Percentiles rank a stretch among this genome's conserved stretches.
phyloP scores from a whole-genome alignment of 1,140 invertebrate genomes.

The Zaprionus tsacasi region DNA sequence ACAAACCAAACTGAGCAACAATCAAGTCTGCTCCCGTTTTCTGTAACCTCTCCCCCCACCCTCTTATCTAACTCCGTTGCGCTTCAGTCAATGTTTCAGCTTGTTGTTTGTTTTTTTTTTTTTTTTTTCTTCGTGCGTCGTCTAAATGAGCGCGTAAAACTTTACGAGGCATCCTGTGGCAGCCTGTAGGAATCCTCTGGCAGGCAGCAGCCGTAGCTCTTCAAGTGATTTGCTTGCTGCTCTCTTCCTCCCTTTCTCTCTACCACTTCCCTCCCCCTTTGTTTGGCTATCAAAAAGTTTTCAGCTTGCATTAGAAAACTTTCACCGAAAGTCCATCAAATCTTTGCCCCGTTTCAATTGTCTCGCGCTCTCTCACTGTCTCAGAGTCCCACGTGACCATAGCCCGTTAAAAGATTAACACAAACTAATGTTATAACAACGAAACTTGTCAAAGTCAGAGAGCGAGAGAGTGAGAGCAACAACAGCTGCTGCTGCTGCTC shows the following conservation, averaged over 20 bases:
- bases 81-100: neutral
- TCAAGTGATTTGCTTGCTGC: slow-evolving; percentile 72
- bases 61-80: neutral
- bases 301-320: slow-evolving; percentile 73
- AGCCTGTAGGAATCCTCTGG: neutral
- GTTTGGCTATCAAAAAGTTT: slow-evolving; percentile 76
- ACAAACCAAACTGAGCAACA: slow-evolving; percentile 61
- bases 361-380: neutral
- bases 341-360: slow-evolving; percentile 54
- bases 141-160: slow-evolving; percentile 75
- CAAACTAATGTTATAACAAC: slow-evolving; percentile 68
- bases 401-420: slow-evolving; percentile 70
- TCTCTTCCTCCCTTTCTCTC: neutral
- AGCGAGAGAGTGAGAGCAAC: neutral
- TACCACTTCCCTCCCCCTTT: slow-evolving; percentile 15
- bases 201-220: slow-evolving; percentile 42
- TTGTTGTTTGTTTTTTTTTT: neutral
- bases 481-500: slow-evolving; percentile 32
- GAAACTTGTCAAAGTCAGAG: slow-evolving; percentile 79
- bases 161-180: slow-evolving; percentile 74
- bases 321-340: slow-evolving; percentile 57
- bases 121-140: slow-evolving; percentile 27
- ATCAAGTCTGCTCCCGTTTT: slow-evolving; percentile 21
- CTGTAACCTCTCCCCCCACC: neutral
- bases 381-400: slow-evolving; percentile 52